Base-by-base conservation (phyloP, 2,888 invertebrate species). In the Epistrophella euchroma region DNA sequence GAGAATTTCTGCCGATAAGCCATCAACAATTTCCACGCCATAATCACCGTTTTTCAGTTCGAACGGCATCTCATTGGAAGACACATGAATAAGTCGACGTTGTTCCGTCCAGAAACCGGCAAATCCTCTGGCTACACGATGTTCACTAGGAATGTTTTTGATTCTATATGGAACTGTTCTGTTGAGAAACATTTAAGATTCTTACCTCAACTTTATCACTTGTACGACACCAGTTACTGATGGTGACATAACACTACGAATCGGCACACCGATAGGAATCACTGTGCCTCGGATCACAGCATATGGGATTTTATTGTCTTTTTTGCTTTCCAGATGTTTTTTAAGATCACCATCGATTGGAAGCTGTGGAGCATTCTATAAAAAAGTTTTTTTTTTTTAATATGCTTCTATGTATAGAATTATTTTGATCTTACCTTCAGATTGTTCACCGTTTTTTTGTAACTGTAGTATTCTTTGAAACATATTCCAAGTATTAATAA, bases 21-120 rank as follows among this genome's bases (percentile, higher is more conserved):
- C 96, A 91, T 97, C 97, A 4, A 95, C 92, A 66, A 97, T 94
- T 92, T 97, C 96, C 43, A 97, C 95, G 82, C 94, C 94, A 88
- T 93, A 91, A 35, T 93, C 93, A 15, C 95, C 95, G 89, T 93
- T 94, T 89, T 93, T 94, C 71, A 98, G 92, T 62, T 95, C 95
- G 91, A 98, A 98, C 2, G 97, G 97, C 90, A 97, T 96, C 68
- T 95, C 94, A 91, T 97, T 97, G 90, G 95, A 95, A 11, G 96
- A 95, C 89, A 96, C 96, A 90, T 97, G 96, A 84, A 97, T 95
- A 1, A 96, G 95, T 88, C 96, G 94, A 47, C 96, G 95, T 89
- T 96, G 96, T 89, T 97, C 96, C 0, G 96, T 95, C 97, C 97
- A 97, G 92, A 97, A 97, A 5, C 97, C 97, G n/a, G 96, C 95